These are phyloP conservation scores for Onthophagus sagittarius DNA, from an alignment of 2,888 invertebrate genomes.

Conservation along the genomic window DNA sequence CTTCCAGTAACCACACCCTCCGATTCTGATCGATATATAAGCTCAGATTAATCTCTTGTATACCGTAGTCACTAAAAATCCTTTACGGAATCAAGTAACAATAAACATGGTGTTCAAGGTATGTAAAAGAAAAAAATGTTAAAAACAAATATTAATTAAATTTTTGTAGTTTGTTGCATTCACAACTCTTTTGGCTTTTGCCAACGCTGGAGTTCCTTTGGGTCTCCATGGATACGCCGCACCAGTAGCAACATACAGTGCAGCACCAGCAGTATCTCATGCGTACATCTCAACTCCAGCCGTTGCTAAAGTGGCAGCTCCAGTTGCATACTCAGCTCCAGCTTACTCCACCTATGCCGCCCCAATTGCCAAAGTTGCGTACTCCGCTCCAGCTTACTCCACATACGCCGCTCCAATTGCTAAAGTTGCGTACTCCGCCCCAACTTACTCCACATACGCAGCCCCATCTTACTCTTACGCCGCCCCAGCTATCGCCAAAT, in stretches of 20 bases:
- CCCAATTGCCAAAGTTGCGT: constrained; percentile 22
- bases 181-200: constrained; percentile 27
- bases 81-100: neutral
- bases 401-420: constrained; percentile 24
- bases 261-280: constrained; percentile 18
- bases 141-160: neutral
- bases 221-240: constrained; percentile 29
- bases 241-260: constrained; percentile 20
- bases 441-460: constrained; percentile 20
- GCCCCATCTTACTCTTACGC: constrained; percentile 22
- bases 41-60: neutral
- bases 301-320: constrained; percentile 20
- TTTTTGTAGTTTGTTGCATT: constrained; percentile 27
- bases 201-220: constrained; percentile 29
- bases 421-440: constrained; percentile 31
- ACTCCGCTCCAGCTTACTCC: constrained; percentile 34
- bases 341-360: constrained; percentile 31
- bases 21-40: neutral
- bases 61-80: neutral
- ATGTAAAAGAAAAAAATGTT: neutral
- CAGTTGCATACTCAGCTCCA: constrained; percentile 40
- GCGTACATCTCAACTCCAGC: constrained; percentile 18
- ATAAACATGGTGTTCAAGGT: neutral
- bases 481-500: constrained; percentile 25
- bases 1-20: neutral